Base-by-base conservation (phyloP, 2,888 invertebrate genomes). In the Dermolepida albohirtum region DNA sequence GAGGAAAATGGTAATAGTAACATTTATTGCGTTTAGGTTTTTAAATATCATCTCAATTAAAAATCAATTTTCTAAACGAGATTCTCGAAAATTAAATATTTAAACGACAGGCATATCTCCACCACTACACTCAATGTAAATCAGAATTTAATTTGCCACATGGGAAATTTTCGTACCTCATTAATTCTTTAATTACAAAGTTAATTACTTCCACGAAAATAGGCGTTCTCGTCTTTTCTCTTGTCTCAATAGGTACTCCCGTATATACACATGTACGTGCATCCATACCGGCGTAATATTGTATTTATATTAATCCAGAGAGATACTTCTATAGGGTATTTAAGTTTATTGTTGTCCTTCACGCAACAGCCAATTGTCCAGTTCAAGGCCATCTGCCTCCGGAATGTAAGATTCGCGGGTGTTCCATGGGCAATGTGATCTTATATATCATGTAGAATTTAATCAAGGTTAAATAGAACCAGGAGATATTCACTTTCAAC, bases 371-470 rank as follows among this genome's bases (percentile, higher is more conserved):
- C 73, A 73, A 76, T 77, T 75, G 78, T 77, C 73, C 78, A 76
- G 78, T 78, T 78, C 79, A 79, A 79, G 79, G 79, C 73, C 79
- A 76, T 71, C 76, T 54, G 59, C 72, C 74, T 73, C 70, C 66
- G 76, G 79, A 78, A 79, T 79, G 79, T 73, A 70, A 73, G 74
- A 76, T 77, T 78, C 76, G 77, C 78, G 78, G 76, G 74, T 77
- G 77, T 76, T 75, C 73, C 70, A 70, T 67, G 44, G 71, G 68
- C 59, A 41, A 49, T 51, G 22, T 34, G 66, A 57, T 57, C 50
- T 59, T 57, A 66, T 68, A 63, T 67, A 67, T 63, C 71, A 55
- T 62, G 68, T 65, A 57, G 64, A 68, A 62, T 64, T 66, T 64
- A 64, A 51, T 64, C 64, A 51, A 64, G 64, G 63, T 63, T 63